Evolutionary conservation across 2,888 invertebrate species (phyloP).

Genomic region (Sinotaia quadrata): DNA sequence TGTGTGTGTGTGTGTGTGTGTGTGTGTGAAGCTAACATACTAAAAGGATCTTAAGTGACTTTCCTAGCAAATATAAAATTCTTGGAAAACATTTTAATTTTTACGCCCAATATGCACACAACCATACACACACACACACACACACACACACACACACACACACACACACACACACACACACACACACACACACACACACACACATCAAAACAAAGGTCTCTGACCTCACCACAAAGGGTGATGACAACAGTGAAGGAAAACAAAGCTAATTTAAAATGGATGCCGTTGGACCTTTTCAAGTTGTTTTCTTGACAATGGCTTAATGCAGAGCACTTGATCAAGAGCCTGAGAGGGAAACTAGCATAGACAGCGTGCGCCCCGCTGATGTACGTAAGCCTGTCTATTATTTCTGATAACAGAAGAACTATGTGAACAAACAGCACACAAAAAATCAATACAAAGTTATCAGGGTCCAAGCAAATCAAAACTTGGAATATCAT

Average conservation of each 20-base stretch:
- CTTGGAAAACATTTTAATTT: too few species aligned
- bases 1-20: neutral
- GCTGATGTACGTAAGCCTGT: slow-evolving; percentile 21
- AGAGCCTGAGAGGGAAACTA: neutral
- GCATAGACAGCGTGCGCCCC: neutral
- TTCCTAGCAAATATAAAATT: too few species aligned
- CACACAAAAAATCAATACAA: slow-evolving; percentile 21
- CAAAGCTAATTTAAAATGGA: slow-evolving; percentile 2
- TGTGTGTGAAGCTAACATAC: too few species aligned
- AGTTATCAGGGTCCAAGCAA: slow-evolving; percentile 17
- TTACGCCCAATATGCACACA: neutral
- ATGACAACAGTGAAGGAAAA: neutral
- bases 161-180: neutral
- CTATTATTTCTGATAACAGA: slow-evolving; percentile 25
- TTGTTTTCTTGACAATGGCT: slow-evolving; percentile 5
- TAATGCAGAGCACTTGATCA: slow-evolving; percentile 14
- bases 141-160: neutral
- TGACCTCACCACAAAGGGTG: neutral
- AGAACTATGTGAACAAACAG: slow-evolving; percentile 14
- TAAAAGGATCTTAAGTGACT: too few species aligned
- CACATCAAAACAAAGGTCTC: neutral
- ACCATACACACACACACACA: neutral
- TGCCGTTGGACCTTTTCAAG: slow-evolving; percentile 2
- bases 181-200: slow-evolving; percentile 3
- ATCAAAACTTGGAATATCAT: slow-evolving; percentile 27